These are phyloP conservation scores for Brachypalpus laphriformis DNA, from an alignment of 2,888 invertebrate genomes.

Conservation along the genomic window DNA sequence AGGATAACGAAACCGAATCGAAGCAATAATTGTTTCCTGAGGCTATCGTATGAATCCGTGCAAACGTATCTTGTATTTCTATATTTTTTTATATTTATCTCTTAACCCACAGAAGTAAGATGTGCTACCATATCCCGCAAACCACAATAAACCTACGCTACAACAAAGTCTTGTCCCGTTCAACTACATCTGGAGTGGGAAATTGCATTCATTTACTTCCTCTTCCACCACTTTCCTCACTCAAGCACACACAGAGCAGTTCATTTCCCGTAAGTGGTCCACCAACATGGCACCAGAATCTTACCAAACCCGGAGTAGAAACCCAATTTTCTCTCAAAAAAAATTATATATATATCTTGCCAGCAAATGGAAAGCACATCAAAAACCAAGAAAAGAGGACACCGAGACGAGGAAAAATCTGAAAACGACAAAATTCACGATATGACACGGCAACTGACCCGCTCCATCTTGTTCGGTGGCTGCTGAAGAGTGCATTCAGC, in stretches of 20 bases:
- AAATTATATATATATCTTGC: slow-evolving; percentile 26
- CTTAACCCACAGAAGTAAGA: no score
- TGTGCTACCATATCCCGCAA: no score
- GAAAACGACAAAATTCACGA: slow-evolving; percentile 63
- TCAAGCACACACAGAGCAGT: slow-evolving; percentile 25
- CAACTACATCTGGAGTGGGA: no score
- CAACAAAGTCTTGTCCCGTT: no score
- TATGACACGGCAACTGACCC: slow-evolving; percentile 68
- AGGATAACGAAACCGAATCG: no score
- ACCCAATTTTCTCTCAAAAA: slow-evolving; percentile 51
- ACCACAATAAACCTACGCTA: no score
- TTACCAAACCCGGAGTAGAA: slow-evolving; percentile 20
- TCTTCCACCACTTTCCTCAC: slow-evolving; percentile 18
- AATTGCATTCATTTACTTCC: no score
- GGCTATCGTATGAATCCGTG: no score
- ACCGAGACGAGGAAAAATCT: slow-evolving; percentile 8
- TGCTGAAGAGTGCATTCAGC: slow-evolving; percentile 41
- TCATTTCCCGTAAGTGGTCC: slow-evolving; percentile 51
- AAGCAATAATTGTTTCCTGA: no score
- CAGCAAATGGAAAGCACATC: slow-evolving; percentile 55
- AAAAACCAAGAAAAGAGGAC: slow-evolving; percentile 36
- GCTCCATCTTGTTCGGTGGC: slow-evolving; percentile 45
- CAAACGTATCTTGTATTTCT: no score
- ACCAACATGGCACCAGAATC: slow-evolving; percentile 31
- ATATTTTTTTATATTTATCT: no score